Evolutionary conservation across 2,797 vertebrate genomes (phyloP).

Genomic region (Falco columbarius): DNA sequence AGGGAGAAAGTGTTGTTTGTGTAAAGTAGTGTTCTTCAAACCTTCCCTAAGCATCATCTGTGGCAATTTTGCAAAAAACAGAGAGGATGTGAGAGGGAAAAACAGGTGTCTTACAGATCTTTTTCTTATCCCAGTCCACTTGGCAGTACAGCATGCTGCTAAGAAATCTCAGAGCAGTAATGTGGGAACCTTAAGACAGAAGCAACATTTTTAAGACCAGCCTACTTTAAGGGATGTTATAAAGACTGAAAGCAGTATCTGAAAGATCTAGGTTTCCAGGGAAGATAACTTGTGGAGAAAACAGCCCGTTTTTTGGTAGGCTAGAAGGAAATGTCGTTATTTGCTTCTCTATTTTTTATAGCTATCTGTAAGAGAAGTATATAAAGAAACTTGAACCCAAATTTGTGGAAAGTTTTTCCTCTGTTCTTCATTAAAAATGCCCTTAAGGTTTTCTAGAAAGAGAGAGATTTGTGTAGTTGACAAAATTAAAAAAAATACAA

Average conservation of each 20-base stretch:
- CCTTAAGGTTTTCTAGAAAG: neutral
- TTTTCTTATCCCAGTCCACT: neutral
- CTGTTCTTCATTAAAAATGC: neutral
- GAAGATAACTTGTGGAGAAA: neutral
- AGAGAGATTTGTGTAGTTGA: neutral
- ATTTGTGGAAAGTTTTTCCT: neutral
- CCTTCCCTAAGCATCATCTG: neutral
- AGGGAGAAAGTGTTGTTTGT: neutral
- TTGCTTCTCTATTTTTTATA: neutral
- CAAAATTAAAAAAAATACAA: neutral
- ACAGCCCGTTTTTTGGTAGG: neutral
- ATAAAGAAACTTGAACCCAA: neutral
- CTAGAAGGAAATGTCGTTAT: neutral
- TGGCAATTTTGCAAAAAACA: neutral
- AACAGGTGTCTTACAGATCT: neutral
- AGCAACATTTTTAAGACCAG: neutral
- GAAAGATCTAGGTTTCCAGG: neutral
- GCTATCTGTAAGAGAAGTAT: accelerated
- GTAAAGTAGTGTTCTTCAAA: neutral
- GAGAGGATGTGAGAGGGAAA: neutral
- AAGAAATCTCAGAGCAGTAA: neutral
- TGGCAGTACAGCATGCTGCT: neutral
- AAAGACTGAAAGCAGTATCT: neutral
- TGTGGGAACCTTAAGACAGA: neutral
- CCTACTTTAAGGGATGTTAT: neutral